Evolutionary conservation across 2,113 vertebrate genomes (phyloP), one percentile per base, ranked within the genome.

Genomic region (Etia nguti): DNA sequence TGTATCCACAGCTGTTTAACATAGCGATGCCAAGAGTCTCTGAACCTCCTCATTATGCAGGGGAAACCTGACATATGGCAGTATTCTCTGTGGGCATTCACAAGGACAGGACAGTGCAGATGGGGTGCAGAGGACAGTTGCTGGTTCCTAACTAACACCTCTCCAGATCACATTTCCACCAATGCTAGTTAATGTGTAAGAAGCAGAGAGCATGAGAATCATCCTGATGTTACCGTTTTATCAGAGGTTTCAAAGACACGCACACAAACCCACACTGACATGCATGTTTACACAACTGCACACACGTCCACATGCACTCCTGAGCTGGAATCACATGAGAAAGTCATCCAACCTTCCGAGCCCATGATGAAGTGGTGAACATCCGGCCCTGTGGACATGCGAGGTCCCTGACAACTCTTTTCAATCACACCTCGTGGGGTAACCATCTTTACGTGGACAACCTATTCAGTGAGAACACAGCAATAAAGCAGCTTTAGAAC

Each of bases 321-420:
- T 29, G 55, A 10, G 65, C 59, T 15, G 22, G 77, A 57, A 82
- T 82, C 81, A 54, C 22, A 48, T 8, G 43, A 83, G 41, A 85
- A 55, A 54, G 22, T 29, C 3, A 43, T 56, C 93, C 83, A 97
- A 99, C 99, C 99, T 98, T 99, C 99, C 84, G 99, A 99, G 94
- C 99, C 99, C 97, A 99, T 95, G 95, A 99, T 99, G 97, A 99
- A 99, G 96, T 99, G 98, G 96, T 99, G 97, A 88, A 99, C 96
- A 91, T 99, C 99, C 2, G 99, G 99, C 87, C 99, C 99, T 1
- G 97, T 98, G 93, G 99, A 99, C 98, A 98, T 98, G 86, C 99
- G 97, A 57, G 99, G 99, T 90, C 97, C 98, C 96, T 98, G 98
- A 95, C 97, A 99, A 94, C 97, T 98, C 97, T 99, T 99, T 95